Evolutionary conservation across 2,888 invertebrate genomes (phyloP), one percentile per base, ranked within the genome.

Genomic region (Hydraecia micacea): DNA sequence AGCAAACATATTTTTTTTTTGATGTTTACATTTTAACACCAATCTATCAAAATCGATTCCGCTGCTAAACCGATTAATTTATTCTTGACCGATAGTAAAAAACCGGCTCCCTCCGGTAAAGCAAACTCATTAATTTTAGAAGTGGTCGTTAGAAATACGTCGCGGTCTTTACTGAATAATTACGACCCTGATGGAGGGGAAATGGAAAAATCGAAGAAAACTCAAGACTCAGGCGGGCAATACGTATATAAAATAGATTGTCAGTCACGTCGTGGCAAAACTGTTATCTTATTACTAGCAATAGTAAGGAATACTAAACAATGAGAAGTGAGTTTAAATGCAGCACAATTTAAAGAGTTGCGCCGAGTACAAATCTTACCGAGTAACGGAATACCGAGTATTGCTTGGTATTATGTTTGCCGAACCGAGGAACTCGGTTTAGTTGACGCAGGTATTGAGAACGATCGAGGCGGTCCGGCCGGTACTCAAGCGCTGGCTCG

Each of bases 91-190:
- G 9, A 63, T 75, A 36, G 73, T 68, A 85, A 79, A 69, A 79
- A 80, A 63, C n/a, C 63, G 15, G 18, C 80, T 81, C 52, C 58
- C 80, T 67, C 67, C 71, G 66, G 75, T 68, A 68, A 80, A 77
- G 78, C 87, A 87, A 87, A 87, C 86, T 87, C 87, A 87, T 87
- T 87, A 84, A 87, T 87, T 87, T 87, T 67, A 81, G 55, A 84
- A 87, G 84, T 79, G 84, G 78, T 87, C 86, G 78, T 86, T 81
- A 86, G 77, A 79, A 39, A 79, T 86, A 80, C 77, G 83, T 83
- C 60, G 77, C 58, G 80, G 81, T 79, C 86, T 80, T 78, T 77
- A 69, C 84, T 73, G 87, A 84, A 86, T 87, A 87, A 87, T 87
- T 87, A 87, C 49, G 73, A 73, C 75, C 71, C 69, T 79, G 79